These are phyloP conservation scores for Hyperopisus bebe DNA, from an alignment of 2,113 vertebrate species.

Conservation along the genomic window DNA sequence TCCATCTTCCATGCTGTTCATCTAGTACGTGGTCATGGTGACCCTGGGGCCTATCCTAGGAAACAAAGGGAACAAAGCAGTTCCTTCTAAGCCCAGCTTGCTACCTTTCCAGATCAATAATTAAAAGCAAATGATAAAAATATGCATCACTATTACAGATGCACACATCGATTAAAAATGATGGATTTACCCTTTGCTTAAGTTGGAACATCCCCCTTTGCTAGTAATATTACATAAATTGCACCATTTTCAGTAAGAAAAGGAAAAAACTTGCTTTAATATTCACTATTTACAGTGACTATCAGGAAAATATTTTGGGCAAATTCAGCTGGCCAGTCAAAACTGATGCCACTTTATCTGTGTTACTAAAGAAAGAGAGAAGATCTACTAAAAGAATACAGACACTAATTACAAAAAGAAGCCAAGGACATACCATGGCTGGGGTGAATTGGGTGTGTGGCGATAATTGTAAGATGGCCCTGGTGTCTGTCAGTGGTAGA, in stretches of 20 bases:
- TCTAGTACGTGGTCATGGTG: background rate
- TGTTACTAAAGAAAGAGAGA: background rate
- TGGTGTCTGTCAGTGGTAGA: background rate
- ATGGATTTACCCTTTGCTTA: background rate
- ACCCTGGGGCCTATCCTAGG: background rate
- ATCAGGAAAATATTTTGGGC: background rate
- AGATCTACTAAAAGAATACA: background rate
- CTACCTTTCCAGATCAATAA: background rate
- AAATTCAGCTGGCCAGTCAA: background rate
- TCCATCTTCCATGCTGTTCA: background rate
- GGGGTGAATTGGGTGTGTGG: background rate
- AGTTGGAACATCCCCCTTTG: background rate
- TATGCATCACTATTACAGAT: background rate
- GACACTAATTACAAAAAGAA: background rate
- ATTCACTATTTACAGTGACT: background rate
- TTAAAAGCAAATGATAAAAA: background rate
- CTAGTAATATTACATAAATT: background rate
- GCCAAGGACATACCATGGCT: background rate
- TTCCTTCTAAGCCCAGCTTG: background rate
- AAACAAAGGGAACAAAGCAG: background rate
- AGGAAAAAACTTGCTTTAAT: background rate
- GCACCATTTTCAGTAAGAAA: background rate
- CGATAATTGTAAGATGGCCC: background rate
- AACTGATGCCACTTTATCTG: background rate
- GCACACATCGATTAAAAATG: background rate